Evolutionary conservation across 2,113 vertebrate species (phyloP).

Genomic region (Cacatua alba): DNA sequence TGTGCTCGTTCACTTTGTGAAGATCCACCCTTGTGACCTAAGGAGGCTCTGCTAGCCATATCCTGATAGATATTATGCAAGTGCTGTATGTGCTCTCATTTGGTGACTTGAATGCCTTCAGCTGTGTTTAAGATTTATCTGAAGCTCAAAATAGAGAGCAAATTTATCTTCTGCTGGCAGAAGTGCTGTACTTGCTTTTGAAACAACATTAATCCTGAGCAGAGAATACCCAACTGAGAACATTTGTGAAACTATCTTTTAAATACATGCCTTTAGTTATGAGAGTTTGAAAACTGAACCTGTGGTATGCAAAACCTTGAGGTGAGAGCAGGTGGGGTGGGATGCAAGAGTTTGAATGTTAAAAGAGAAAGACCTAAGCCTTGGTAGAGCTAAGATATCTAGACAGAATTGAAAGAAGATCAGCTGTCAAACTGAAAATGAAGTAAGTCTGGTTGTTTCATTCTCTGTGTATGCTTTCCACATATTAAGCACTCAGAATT

Average conservation of each 20-base stretch:
- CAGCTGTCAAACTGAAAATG: neutral
- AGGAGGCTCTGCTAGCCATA: neutral
- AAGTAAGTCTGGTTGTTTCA: neutral
- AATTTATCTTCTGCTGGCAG: conserved; percentile 31
- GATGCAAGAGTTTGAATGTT: neutral
- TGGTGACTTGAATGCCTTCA: conserved; percentile 33
- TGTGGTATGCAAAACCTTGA: neutral
- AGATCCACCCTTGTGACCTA: neutral
- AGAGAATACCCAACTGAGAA: neutral
- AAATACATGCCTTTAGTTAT: neutral
- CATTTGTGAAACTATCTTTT: neutral
- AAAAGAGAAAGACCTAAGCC: neutral
- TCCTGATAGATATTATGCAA: conserved; percentile 21
- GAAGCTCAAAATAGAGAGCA: conserved; percentile 30
- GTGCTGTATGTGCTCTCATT: neutral
- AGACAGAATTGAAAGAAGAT: neutral
- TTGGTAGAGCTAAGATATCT: neutral
- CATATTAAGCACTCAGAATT: neutral
- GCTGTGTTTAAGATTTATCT: conserved; percentile 33
- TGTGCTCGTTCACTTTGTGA: neutral
- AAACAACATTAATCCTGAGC: neutral
- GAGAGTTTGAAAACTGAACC: neutral
- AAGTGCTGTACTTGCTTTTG: conserved; percentile 22
- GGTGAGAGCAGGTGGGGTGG: neutral
- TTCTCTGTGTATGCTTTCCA: neutral